Percentiles rank a stretch among this genome's conserved stretches.
These are phyloP conservation scores for Oxystoma pomonae DNA, from an alignment of 2,888 invertebrate genomes.

Conservation along the genomic window DNA sequence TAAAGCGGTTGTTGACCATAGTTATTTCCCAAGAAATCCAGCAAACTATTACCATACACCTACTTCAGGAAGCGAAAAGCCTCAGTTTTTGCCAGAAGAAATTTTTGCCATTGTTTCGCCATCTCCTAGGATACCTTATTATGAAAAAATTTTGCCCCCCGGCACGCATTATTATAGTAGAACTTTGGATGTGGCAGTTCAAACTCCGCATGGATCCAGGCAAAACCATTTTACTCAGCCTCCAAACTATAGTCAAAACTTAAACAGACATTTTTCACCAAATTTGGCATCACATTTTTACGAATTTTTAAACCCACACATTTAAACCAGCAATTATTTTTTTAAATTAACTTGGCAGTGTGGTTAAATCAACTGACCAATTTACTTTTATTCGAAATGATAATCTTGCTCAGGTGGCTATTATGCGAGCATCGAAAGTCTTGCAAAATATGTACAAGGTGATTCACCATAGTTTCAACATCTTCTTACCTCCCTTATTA, in stretches of 20 bases:
- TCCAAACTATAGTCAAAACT: too few relatives aligned
- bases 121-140: neutral
- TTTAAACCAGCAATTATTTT: too few relatives aligned
- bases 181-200: neutral
- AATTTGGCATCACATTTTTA: too few relatives aligned
- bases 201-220: neutral
- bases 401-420: neutral
- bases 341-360: too few relatives aligned
- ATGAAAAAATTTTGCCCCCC: neutral
- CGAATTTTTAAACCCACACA: too few relatives aligned
- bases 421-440: neutral
- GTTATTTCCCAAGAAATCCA: neutral
- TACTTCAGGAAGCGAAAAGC: neutral
- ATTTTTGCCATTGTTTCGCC: neutral
- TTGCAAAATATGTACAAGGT: neutral
- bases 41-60: neutral
- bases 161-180: neutral
- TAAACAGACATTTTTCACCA: too few relatives aligned
- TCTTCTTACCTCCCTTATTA: too few relatives aligned
- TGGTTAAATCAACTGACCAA: too few relatives aligned
- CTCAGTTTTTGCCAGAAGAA: neutral
- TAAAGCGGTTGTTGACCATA: neutral
- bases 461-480: too few relatives aligned
- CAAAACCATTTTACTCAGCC: too few relatives aligned
- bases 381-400: too few relatives aligned